These are phyloP conservation scores for Drosophila ohnishii DNA, from an alignment of 1,140 invertebrate genomes.

Conservation along the genomic window DNA sequence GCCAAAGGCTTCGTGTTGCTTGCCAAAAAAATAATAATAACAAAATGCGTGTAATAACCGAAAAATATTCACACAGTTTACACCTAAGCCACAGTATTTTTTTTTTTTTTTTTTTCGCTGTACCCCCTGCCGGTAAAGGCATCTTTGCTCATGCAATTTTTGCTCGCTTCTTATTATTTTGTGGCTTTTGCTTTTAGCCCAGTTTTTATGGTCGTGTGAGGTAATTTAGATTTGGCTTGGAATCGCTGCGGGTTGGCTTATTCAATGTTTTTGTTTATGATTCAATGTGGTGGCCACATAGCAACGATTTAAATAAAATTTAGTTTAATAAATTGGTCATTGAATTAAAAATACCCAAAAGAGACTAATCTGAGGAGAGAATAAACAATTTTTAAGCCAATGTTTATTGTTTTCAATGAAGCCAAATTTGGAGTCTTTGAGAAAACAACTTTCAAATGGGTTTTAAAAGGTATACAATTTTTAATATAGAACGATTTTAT, in stretches of 20 bases:
- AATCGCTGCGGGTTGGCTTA: constrained; percentile 8
- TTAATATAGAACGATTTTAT: neutral
- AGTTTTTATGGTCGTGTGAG: constrained; percentile 54
- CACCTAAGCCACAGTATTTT: constrained; percentile 38
- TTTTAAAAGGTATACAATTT: neutral
- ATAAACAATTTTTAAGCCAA: neutral
- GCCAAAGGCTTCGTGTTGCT: constrained; percentile 59
- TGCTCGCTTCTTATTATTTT: constrained; percentile 38
- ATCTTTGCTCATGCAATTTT: constrained; percentile 31
- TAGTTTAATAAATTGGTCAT: constrained; percentile 14
- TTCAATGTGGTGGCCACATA: constrained; percentile 11
- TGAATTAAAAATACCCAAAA: constrained; percentile 7
- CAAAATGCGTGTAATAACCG: constrained; percentile 73
- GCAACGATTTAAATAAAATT: constrained; percentile 21
- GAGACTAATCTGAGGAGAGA: neutral
- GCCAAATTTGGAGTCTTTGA: neutral
- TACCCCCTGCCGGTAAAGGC: constrained; percentile 20
- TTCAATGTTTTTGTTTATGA: constrained; percentile 21
- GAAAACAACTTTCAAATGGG: constrained; percentile 7
- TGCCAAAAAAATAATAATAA: constrained; percentile 58
- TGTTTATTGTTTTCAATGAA: neutral
- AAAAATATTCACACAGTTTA: constrained; percentile 76
- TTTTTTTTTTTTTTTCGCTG: constrained; percentile 12
- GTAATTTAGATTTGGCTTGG: constrained; percentile 38
- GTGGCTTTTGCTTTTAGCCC: constrained; percentile 71